Evolutionary conservation across 2,113 vertebrate species (phyloP), one percentile per base, ranked within the genome.

Genomic region (Bambusicola thoracicus): DNA sequence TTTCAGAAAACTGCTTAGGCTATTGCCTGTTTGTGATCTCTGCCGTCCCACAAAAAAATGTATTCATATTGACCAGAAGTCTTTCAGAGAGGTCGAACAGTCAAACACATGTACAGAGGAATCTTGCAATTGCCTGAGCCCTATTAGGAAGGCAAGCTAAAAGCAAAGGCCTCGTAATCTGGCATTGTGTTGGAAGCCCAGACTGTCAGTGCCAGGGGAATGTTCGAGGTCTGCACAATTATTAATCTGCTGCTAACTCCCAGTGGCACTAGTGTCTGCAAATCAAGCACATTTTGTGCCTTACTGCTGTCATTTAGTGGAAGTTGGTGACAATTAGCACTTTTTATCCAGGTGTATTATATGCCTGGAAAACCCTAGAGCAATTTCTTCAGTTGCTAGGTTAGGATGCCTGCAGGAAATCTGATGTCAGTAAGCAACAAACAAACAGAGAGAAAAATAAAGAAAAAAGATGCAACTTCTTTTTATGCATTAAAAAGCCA

Each of bases 291-390:
- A 86, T 90, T 94, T 95, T 84, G 96, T 97, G 92, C 95, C 93
- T 97, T 97, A 90, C 62, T 91, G 85, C 82, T 95, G 93, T 92
- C 82, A 74, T 90, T 96, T 65, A 81, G 53, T 92, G 80, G 76
- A 91, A 94, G 87, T 40, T 91, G 62, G 92, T 95, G 92, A 84
- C 94, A 96, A 91, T 92, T 94, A 96, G 66, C 85, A 75, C 90
- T 92, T 95, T 86, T 92, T 75, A 93, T 95, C 93, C 92, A 97
- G 92, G 95, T 97, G 69, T 85, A 84, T 72, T 56, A 95, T 85
- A 69, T 89, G 85, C 19, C 4, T 80, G 88, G 90, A 92, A 95
- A 92, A 92, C 55, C 93, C 85, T 65, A 78, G 48, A 93, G 93
- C n/a, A 0, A 25, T 90, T 94, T 63, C 79, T 95, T 76, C 90